Conservation (phyloP, 2,797 vertebrate genomes). For the Oreortyx pictus region DNA sequence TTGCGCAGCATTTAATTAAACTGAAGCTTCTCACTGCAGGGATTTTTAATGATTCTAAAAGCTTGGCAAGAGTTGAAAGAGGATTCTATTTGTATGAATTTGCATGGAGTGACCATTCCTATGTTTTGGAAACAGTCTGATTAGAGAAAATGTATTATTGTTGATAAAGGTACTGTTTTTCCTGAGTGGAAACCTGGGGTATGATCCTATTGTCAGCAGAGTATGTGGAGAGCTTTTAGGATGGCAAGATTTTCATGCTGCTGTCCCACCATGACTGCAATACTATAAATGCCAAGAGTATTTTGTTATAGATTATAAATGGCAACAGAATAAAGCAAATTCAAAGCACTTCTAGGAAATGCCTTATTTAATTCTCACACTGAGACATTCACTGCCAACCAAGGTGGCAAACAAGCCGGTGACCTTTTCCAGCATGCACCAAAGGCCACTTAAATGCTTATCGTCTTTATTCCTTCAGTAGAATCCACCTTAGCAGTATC, state of each 20-base stretch:
- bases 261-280: neutral
- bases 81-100: neutral
- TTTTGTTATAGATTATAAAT: neutral
- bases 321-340: neutral
- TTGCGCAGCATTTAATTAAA: constrained; percentile 56
- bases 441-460: neutral
- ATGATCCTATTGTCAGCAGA: neutral
- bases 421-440: neutral
- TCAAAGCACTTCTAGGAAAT: neutral
- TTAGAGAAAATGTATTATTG: neutral
- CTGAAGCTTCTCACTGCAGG: neutral
- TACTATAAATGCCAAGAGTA: neutral
- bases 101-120: neutral
- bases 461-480: neutral
- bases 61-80: neutral
- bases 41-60: constrained; percentile 14
- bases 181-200: neutral
- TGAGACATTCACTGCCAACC: neutral
- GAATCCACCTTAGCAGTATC: neutral
- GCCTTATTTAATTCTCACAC: neutral
- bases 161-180: fast-evolving
- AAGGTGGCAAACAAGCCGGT: neutral
- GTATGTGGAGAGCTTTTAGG: neutral
- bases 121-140: neutral
- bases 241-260: neutral